Base-by-base conservation (phyloP, 1,140 invertebrate species). In the Nebria ingens region DNA sequence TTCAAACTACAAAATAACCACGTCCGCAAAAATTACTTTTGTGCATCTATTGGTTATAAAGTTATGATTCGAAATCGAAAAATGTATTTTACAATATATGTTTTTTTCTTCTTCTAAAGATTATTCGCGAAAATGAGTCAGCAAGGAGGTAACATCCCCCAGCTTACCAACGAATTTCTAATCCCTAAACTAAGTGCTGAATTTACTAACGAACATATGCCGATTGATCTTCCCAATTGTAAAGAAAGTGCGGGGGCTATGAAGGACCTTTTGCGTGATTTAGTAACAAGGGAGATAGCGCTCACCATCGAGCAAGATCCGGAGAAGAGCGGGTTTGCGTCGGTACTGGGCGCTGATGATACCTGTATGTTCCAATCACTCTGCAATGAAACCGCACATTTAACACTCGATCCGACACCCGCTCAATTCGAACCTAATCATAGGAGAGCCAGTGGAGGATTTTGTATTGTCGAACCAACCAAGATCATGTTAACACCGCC, bases 281-380 rank as follows among this genome's bases (percentile, higher is more conserved):
- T 64, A 1, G 58, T 50, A 21, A 51, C 21, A 6, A 49, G 65
- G 25, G 63, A 66, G 58, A 57, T 66, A 13, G 23, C 57, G 6
- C 19, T 66, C 15, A 65, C 61, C 2, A 23, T 66, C 0, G 65
- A 66, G 29, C 56, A 62, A 52, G 62, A 66, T 57, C 53, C 57
- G 1, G 64, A 66, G 20, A 51, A 57, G 45, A 64, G 62, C 12
- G 19, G 64, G 2, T 54, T 62, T 6, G 51, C 55, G 13, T 57
- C 59, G 22, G 61, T 55, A 52, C 57, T 55, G 2, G 62, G 63
- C 19, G 63, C 63, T 42, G 63, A 66, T 34, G 63, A 66, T 51
- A 62, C 64, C 2, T 54, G 55, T 9, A 42, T 62, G 42, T 66
- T 57, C 50, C 62, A 63, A 22, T 59, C 61, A 34, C 55, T 64